Evolutionary conservation across 2,113 vertebrate genomes (phyloP).

Genomic region (Phylloscopus trochiloides): DNA sequence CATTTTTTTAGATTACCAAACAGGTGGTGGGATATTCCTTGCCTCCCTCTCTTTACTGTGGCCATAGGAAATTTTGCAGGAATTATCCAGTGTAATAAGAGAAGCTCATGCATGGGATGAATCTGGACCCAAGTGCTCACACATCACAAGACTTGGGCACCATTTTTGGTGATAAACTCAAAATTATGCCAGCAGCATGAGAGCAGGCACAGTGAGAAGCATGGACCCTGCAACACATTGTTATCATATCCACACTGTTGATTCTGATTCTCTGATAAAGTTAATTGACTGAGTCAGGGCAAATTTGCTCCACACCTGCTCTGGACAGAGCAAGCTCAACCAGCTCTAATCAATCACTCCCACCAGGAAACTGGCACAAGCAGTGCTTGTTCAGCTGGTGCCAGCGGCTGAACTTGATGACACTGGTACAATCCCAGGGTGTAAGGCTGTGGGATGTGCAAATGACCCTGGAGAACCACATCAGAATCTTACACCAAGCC

Average conservation of each 20-base stretch:
- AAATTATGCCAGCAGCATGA: not conserved
- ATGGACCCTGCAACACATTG: not conserved
- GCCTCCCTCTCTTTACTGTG: not conserved
- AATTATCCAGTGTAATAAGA: not conserved
- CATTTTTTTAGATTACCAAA: not conserved
- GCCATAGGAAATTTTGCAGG: not conserved
- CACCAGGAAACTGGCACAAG: slow-evolving; percentile 37
- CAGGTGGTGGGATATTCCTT: rapidly evolving
- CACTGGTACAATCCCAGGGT: not conserved
- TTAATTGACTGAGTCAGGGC: slow-evolving; percentile 63
- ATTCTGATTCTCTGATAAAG: slow-evolving; percentile 52
- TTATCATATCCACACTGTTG: not conserved
- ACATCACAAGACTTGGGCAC: not conserved
- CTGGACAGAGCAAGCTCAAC: slow-evolving; percentile 54
- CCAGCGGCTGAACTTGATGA: not conserved
- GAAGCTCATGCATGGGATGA: not conserved
- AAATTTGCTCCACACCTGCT: slow-evolving; percentile 65
- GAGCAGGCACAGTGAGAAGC: not conserved
- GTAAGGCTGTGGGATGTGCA: not conserved
- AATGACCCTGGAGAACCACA: not conserved
- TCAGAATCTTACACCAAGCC: not conserved
- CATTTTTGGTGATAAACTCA: not conserved
- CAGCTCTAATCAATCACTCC: slow-evolving; percentile 52
- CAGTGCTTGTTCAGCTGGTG: not conserved
- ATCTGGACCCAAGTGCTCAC: not conserved